phyloP scores from a whole-genome alignment of 2,113 vertebrate species.

The Rhabdornis inornatus region DNA sequence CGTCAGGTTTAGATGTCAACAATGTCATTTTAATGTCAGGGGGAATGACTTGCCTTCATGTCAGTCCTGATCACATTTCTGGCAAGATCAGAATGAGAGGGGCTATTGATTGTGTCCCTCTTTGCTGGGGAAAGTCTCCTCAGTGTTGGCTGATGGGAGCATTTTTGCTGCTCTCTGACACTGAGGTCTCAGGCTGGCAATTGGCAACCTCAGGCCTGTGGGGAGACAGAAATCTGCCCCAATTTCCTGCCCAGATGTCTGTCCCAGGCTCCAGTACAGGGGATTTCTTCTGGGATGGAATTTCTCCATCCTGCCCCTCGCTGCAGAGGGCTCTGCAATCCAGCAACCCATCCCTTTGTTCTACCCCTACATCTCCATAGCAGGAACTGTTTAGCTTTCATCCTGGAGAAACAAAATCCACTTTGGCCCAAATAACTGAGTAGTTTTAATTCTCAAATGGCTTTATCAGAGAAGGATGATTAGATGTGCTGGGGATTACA shows the following conservation, averaged over 20 bases:
- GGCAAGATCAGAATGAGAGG: neutral
- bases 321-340: neutral
- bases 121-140: neutral
- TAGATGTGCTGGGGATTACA: neutral
- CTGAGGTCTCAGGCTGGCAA: neutral
- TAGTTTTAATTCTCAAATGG: neutral
- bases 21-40: neutral
- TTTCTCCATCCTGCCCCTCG: neutral
- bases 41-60: neutral
- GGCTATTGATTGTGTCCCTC: neutral
- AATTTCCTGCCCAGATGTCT: neutral
- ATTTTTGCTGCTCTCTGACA: neutral
- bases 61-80: neutral
- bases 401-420: neutral
- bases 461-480: neutral
- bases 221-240: neutral
- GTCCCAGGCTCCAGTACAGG: neutral
- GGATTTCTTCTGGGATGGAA: neutral
- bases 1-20: neutral
- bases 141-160: rapidly evolving
- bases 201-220: neutral
- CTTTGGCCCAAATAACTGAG: neutral
- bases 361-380: rapidly evolving
- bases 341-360: neutral
- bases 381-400: neutral